Evolutionary conservation across 2,113 vertebrate genomes (phyloP), one percentile per base, ranked within the genome.

Genomic region (Aptenodytes patagonicus): DNA sequence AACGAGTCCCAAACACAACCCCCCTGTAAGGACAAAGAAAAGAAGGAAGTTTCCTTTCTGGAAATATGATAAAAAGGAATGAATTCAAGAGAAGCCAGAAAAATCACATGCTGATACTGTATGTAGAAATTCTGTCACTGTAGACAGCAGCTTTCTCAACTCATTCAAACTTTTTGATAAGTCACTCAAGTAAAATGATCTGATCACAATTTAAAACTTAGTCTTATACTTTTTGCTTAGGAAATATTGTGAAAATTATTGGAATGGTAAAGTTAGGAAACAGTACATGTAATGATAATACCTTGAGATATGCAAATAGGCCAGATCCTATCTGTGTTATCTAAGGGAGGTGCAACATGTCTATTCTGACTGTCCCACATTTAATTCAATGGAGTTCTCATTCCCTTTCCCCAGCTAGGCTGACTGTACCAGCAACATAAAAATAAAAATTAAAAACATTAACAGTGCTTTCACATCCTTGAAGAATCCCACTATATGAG

Each of bases 1-100:
- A 71, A 55, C 0, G 0, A 75, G 7, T 2, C 18, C 26, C 28
- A 38, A 78, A 31, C 9, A 85, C 3, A 25, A 29, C 1, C 5
- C 13, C 1, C 3, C 24, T 6, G 7, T 8, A 34, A 70, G 6
- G 24, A 60, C 55, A 86, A 54, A 92, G 18, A 38, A 77, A 58
- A 65, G 3, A 47, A 57, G 12, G 7, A 69, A 17, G 13, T 11
- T 44, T n/a, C 0, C 42, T 47, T 66, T 61, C 47, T 77, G 42
- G 17, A 83, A 82, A 69, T 17, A 49, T 3, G 8, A 3, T 22
- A 89, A 46, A 82, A 77, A 83, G 3, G 47, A 44, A 49, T 40
- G 7, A 29, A 62, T 38, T 57, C 16, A 46, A 51, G 32, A 89
- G 34, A 62, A 87, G 21, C 3, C 11, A 47, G 15, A 60, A 86